phyloP scores from a whole-genome alignment of 2,888 invertebrate genomes.

The Rhogogaster chlorosoma region DNA sequence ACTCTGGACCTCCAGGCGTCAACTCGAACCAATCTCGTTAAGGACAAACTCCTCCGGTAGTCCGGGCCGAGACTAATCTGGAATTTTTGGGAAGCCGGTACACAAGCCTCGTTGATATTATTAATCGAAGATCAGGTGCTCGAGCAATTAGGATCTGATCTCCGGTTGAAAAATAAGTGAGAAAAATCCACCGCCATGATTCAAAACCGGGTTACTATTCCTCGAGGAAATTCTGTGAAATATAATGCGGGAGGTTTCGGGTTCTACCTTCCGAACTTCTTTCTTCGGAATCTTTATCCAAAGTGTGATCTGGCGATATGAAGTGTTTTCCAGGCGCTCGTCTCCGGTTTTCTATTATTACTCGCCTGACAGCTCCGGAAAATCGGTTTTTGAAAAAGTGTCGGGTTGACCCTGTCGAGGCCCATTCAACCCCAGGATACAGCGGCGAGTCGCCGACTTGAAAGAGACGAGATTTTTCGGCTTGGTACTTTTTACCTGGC shows the following conservation, averaged over 20 bases:
- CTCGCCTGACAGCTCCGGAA: background rate
- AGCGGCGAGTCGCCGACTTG: background rate
- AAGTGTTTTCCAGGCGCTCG: background rate
- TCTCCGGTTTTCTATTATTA: constrained; percentile 5
- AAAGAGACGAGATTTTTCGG: constrained; percentile 16
- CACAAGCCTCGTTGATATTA: background rate
- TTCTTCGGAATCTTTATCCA: background rate
- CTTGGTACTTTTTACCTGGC: constrained; percentile 1
- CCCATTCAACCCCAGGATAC: background rate
- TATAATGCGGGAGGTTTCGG: background rate
- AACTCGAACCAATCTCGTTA: constrained; percentile 9
- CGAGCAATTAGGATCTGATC: background rate
- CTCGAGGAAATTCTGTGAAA: background rate
- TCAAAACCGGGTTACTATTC: background rate
- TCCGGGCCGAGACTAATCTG: background rate
- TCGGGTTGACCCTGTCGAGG: constrained; percentile 1
- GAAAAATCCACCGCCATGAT: background rate
- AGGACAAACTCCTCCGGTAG: background rate
- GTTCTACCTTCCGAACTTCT: background rate
- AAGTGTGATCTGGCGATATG: background rate
- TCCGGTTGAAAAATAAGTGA: background rate
- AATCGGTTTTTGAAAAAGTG: background rate
- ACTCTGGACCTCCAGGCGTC: background rate
- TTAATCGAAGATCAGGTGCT: background rate
- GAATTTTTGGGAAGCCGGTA: background rate